Evolutionary conservation across 2,888 invertebrate species (phyloP), one percentile per base, ranked within the genome.

Genomic region (Netelia inedita): DNA sequence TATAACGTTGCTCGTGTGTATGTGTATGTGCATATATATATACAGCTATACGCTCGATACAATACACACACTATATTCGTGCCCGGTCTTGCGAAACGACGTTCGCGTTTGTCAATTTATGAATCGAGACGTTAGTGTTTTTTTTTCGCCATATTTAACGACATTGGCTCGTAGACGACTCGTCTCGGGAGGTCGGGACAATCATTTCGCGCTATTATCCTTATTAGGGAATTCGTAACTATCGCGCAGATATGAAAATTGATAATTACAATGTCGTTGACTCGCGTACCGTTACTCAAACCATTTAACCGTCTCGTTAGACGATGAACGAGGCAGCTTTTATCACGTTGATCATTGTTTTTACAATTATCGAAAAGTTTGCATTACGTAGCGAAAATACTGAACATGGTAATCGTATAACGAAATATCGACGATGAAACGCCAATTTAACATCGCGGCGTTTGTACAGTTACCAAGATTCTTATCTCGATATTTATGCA

Each of bases 51-150:
- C 53, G 53, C 14, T 53, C n/a, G 8, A n/a, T 53, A 50, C 5
- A 53, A 50, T 23, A 23, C 28, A 46, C 11, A 46, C 2, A 46
- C 11, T 83, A 85, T 86, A 82, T 73, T 75, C 80, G 83, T 79
- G 66, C 72, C 57, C 75, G 75, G 78, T 74, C 81, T 73, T 66
- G 74, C 78, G 69, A 78, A 80, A 76, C 83, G 80, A 65, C 85
- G 85, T 80, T 80, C 71, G 72, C 71, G 85, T 71, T 79, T 83
- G 83, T 80, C 76, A 78, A 73, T 75, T 83, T 82, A 74, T 75
- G 50, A 81, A 55, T 41, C 75, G 41, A 59, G 50, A 55, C 65
- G 28, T 65, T 50, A 66, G 6, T 35, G 21, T 53, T 71, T 68
- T 35, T 35, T 61, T 41, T 55, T 43, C 65, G 9, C n/a, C 73